These are phyloP conservation scores for Ardeotis arabs DNA, from an alignment of 2,113 vertebrate genomes.

Conservation along the genomic window DNA sequence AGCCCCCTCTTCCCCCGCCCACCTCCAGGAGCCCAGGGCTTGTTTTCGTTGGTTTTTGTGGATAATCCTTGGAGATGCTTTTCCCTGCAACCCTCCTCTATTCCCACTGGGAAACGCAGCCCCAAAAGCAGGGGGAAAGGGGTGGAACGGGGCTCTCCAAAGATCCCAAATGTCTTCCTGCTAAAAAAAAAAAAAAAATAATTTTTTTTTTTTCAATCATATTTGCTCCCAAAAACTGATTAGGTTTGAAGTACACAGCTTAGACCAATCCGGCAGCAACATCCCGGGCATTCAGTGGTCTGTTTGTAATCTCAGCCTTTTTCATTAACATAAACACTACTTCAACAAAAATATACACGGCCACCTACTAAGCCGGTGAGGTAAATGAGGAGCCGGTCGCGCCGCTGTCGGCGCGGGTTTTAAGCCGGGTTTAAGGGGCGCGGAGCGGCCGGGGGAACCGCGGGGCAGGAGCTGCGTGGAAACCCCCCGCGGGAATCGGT, in stretches of 20 bases:
- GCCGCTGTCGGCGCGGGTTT: not conserved
- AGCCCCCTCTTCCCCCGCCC: not conserved
- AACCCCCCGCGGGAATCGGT: not conserved
- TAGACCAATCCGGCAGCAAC: conserved; percentile 68
- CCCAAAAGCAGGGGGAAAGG: not conserved
- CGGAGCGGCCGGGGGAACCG: not conserved
- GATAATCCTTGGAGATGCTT: not conserved
- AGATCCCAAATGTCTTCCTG: not conserved
- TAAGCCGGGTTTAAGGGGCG: not conserved
- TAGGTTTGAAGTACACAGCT: conserved; percentile 58
- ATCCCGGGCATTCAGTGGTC: conserved; percentile 79
- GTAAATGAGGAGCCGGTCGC: conserved; percentile 7
- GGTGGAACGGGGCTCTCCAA: not conserved
- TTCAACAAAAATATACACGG: conserved; percentile 93
- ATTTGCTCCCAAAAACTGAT: conserved; percentile 67
- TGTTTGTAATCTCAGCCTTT: conserved; percentile 91
- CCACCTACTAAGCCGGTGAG: conserved; percentile 87
- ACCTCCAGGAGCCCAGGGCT: not conserved
- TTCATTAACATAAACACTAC: conserved; percentile 93
- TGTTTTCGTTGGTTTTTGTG: not conserved
- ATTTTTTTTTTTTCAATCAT: not conserved
- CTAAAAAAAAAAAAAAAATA: conserved; percentile 46
- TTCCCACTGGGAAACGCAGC: fast-evolving
- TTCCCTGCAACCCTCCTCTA: not conserved
- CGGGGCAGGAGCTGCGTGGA: not conserved